phyloP scores from a whole-genome alignment of 2,797 vertebrate genomes.

The Otus scops region DNA sequence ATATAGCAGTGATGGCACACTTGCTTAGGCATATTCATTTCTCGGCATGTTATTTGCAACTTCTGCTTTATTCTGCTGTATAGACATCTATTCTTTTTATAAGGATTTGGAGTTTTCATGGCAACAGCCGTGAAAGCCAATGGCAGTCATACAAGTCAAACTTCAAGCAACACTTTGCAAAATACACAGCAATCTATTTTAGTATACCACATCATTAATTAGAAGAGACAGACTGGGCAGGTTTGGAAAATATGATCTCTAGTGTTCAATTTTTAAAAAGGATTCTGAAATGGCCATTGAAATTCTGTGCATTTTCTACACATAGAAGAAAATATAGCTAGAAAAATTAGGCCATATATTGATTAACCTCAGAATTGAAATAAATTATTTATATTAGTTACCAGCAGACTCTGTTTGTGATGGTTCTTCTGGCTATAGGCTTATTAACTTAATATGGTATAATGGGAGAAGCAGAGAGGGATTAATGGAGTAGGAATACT shows the following conservation, averaged over 20 bases:
- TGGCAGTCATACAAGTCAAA: constrained; percentile 53
- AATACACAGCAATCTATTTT: constrained; percentile 38
- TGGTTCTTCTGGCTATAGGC: not conserved
- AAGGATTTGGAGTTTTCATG: constrained; percentile 27
- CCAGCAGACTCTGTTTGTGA: not conserved
- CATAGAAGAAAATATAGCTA: not conserved
- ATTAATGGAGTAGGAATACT: not conserved
- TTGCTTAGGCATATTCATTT: not conserved
- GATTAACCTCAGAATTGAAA: constrained; percentile 27
- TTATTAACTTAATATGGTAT: constrained; percentile 20
- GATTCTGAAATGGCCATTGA: not conserved
- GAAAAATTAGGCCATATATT: constrained; percentile 19
- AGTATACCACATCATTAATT: constrained; percentile 51
- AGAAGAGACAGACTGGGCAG: constrained; percentile 30
- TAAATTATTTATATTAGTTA: constrained; percentile 34
- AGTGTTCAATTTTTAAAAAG: constrained; percentile 16
- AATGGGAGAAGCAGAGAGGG: not conserved
- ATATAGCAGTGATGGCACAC: not conserved
- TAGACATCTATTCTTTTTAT: not conserved
- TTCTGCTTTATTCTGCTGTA: not conserved
- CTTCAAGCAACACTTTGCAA: constrained; percentile 49
- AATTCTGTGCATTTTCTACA: constrained; percentile 10
- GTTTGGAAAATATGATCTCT: constrained; percentile 52
- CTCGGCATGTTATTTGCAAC: not conserved
- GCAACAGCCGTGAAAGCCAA: constrained; percentile 23